Conservation (phyloP, 2,797 vertebrate species). For the Enteromius trimaculatus region DNA sequence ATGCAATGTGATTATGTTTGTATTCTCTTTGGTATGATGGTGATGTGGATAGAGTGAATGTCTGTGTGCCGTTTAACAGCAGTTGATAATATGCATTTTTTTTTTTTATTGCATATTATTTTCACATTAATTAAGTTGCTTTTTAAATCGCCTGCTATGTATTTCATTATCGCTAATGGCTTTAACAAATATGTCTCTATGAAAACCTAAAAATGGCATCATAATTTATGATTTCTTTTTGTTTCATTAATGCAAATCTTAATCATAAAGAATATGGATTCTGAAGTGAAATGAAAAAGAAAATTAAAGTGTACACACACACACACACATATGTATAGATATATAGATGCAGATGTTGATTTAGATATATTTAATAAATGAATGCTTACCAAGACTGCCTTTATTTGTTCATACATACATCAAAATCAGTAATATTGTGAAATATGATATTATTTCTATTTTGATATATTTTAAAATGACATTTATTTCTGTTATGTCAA, state of each 20-base stretch:
- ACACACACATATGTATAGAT: background rate
- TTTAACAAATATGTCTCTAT: background rate
- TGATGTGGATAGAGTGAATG: background rate
- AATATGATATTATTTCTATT: background rate
- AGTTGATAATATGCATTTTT: background rate
- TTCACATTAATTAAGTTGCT: background rate
- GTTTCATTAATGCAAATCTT: background rate
- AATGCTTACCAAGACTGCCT: background rate
- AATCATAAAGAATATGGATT: background rate
- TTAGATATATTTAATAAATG: background rate
- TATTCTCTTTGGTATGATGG: background rate
- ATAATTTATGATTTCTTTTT: constrained; percentile 17
- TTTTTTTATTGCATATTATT: background rate
- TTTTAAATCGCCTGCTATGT: background rate
- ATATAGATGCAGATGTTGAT: background rate
- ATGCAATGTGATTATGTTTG: background rate
- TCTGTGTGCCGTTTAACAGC: background rate
- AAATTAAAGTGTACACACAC: background rate
- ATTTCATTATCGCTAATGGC: constrained; percentile 14
- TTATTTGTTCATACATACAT: background rate
- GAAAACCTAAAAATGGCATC: background rate
- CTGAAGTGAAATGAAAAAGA: background rate
- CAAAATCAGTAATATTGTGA: background rate
- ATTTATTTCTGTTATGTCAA: background rate
- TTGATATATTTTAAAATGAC: background rate